phyloP scores from a whole-genome alignment of 2,113 vertebrate genomes.

The Zosterops hypoxanthus region DNA sequence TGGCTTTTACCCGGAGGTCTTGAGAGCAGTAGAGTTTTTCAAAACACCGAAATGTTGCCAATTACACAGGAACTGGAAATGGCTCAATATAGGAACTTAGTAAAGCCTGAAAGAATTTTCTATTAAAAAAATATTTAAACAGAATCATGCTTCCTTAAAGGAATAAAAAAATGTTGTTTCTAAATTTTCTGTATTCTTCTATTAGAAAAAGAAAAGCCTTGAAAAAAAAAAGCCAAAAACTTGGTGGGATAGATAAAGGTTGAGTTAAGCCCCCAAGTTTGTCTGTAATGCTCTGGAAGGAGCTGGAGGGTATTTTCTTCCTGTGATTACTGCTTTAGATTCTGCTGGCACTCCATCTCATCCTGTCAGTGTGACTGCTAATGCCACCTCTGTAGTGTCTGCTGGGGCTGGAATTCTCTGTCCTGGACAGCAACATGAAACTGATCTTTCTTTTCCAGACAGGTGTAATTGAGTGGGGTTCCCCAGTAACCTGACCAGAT shows the following conservation, averaged over 20 bases:
- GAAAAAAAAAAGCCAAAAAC: not conserved
- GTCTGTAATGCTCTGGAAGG: not conserved
- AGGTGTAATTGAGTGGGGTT: accelerated
- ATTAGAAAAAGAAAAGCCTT: not conserved
- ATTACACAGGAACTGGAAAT: not conserved
- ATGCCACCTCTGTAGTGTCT: not conserved
- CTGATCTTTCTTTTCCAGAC: not conserved
- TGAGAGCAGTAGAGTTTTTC: not conserved
- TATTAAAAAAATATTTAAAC: not conserved
- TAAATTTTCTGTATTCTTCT: not conserved
- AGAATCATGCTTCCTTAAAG: not conserved
- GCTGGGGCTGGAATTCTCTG: not conserved
- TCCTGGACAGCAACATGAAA: not conserved
- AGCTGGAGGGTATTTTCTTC: not conserved
- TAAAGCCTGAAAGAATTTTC: not conserved
- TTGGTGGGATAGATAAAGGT: not conserved
- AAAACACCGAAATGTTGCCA: not conserved
- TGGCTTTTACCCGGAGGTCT: not conserved
- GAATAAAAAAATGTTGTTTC: not conserved
- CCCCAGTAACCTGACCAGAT: not conserved
- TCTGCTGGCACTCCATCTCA: not conserved
- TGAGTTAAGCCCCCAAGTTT: not conserved
- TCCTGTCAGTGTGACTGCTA: not conserved
- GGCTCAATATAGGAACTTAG: not conserved
- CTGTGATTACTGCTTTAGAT: not conserved